phyloP scores from a whole-genome alignment of 2,113 vertebrate genomes.

The Illadopsis cleaveri region DNA sequence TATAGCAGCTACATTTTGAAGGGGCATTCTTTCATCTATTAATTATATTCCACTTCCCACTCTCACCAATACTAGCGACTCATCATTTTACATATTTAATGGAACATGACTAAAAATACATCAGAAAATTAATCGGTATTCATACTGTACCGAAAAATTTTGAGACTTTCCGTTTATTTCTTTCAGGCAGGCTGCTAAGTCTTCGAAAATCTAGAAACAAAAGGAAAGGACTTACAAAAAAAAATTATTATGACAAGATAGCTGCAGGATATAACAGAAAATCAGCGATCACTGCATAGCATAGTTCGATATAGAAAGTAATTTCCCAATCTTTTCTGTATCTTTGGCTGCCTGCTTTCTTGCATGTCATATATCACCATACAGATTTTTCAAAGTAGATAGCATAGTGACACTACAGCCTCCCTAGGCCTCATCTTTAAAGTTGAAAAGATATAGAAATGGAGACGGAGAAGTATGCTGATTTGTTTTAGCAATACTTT shows the following conservation, averaged over 20 bases:
- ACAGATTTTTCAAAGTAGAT: conserved; percentile 12
- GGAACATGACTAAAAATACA: conserved; percentile 67
- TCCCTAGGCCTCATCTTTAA: not conserved
- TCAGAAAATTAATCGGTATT: conserved; percentile 60
- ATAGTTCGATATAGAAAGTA: not conserved
- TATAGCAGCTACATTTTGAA: conserved; percentile 67
- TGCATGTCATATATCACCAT: not conserved
- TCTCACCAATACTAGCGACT: conserved; percentile 61
- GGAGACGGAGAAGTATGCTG: not conserved
- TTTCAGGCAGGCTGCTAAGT: conserved; percentile 27
- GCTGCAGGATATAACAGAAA: conserved; percentile 45
- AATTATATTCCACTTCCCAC: conserved; percentile 61
- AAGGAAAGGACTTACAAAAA: conserved; percentile 29
- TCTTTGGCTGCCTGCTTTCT: conserved; percentile 7
- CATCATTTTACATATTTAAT: conserved; percentile 75
- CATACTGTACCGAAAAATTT: conserved; percentile 38
- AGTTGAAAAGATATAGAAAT: not conserved
- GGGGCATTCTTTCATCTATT: conserved; percentile 70
- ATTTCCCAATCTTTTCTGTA: conserved; percentile 31
- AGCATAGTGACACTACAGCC: not conserved
- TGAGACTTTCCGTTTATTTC: conserved; percentile 46
- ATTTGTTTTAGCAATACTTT: not conserved
- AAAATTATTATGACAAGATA: conserved; percentile 29
- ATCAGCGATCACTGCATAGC: not conserved
- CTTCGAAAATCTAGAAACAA: conserved; percentile 55